Conservation (phyloP, 2,113 vertebrate genomes). For the Sciurus niger region DNA sequence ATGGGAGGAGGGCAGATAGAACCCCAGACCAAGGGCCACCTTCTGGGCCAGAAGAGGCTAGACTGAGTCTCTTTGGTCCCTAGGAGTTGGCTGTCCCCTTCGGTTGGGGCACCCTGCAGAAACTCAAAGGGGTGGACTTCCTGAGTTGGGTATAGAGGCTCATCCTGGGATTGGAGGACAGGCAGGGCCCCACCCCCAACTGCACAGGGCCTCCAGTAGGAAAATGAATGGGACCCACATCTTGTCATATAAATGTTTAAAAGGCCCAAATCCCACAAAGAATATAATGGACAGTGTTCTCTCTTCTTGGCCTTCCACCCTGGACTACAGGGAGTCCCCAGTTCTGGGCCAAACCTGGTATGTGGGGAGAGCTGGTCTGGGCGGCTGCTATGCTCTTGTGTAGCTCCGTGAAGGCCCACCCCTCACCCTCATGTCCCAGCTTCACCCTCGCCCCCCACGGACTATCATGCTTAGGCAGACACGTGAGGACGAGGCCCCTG, state of each 20-base stretch:
- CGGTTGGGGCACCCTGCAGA: accelerated
- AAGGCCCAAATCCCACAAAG: background rate
- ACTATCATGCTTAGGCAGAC: background rate
- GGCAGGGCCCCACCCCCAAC: accelerated
- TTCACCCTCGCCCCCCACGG: background rate
- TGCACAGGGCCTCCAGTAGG: too few relatives aligned
- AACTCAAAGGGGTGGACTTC: too few relatives aligned
- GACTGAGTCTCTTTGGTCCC: too few relatives aligned
- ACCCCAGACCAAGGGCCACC: too few relatives aligned
- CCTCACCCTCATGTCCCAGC: accelerated
- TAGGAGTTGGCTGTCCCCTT: background rate
- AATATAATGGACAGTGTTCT: accelerated
- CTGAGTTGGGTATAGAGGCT: background rate
- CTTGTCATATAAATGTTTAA: accelerated
- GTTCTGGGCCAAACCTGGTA: background rate
- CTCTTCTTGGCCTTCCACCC: background rate
- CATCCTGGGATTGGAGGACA: background rate
- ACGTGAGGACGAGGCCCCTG: background rate
- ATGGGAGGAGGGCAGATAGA: background rate
- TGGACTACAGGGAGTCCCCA: accelerated
- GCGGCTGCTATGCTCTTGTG: accelerated
- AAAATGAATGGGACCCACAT: accelerated
- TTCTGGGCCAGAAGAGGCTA: background rate
- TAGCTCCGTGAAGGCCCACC: accelerated
- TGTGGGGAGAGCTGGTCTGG: accelerated